phyloP scores from a whole-genome alignment of 1,140 invertebrate genomes.

The Drosophila miranda region DNA sequence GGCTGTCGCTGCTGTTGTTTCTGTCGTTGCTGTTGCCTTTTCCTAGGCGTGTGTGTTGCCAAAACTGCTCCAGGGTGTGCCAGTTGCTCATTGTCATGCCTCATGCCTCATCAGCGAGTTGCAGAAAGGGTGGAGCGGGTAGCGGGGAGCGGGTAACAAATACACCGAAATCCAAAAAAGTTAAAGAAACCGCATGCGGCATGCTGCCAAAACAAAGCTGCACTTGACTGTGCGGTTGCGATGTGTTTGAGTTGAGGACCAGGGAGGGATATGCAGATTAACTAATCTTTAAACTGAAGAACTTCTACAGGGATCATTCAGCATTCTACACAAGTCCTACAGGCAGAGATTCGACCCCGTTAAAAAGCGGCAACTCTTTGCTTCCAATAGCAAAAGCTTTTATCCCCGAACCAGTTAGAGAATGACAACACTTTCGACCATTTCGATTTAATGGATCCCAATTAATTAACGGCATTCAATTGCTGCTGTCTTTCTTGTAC shows the following conservation, averaged over 20 bases:
- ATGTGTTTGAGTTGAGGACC: too few species aligned
- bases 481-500: not conserved
- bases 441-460: not conserved
- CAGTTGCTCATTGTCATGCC: conserved; percentile 52
- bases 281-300: too few species aligned
- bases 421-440: not conserved
- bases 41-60: conserved; percentile 24
- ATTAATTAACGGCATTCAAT: not conserved
- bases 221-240: conserved; percentile 15
- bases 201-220: conserved; percentile 44
- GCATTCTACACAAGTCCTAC: too few species aligned
- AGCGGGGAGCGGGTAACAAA: conserved; percentile 15
- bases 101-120: conserved; percentile 44
- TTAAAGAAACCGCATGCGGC: conserved; percentile 13
- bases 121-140: conserved; percentile 15
- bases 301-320: too few species aligned
- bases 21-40: conserved; percentile 4
- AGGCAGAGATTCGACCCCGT: too few species aligned
- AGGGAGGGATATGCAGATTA: too few species aligned
- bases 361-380: too few species aligned
- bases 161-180: conserved; percentile 3
- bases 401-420: too few species aligned
- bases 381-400: too few species aligned
- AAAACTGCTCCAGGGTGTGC: conserved; percentile 30
- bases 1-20: conserved; percentile 2